Evolutionary conservation across 2,888 invertebrate species (phyloP), one percentile per base, ranked within the genome.

Genomic region (Dasysyrphus tricinctus): DNA sequence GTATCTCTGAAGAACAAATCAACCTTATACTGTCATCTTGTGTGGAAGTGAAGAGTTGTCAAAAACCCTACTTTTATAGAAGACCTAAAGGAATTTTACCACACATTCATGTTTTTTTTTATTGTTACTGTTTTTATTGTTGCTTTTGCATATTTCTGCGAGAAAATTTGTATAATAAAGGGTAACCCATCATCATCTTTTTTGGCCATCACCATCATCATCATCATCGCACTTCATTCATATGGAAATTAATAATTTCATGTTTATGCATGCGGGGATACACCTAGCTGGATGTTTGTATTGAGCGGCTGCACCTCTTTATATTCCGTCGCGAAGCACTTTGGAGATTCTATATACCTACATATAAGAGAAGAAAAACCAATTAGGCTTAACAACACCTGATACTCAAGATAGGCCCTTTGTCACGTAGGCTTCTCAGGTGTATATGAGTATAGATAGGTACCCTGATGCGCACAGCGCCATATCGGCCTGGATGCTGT

Each of bases 331-430:
- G 34, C 34, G 57, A 42, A 57, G 65, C 81, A 74, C 78, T 70
- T 74, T 39, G 37, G 42, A 80, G 63, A 59, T 63, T 9, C 24
- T 24, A 24, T 24, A 24, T 2, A n/a, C n/a, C n/a, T n/a, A 24
- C 24, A 34, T 34, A 69, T 24, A 78, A 81, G 39, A 37, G 67
- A 80, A 80, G 76, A 67, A 74, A 70, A 78, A 82, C 69, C 86
- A 86, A 86, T 86, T 86, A 86, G 79, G 86, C 82, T 79, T 82
- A 82, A 79, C 86, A 79, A 82, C 86, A 86, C 86, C 86, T 86
- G 86, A 86, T 86, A 86, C 82, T 81, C 82, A 82, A 79, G 82
- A 72, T 75, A 86, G 78, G 24, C 75, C 82, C 74, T 79, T 82
- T 86, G 78, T 86, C 86, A 86, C 82, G 86, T 82, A 86, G 74